Evolutionary conservation across 2,113 vertebrate genomes (phyloP), one percentile per base, ranked within the genome.

Genomic region (Pangasianodon hypophthalmus): DNA sequence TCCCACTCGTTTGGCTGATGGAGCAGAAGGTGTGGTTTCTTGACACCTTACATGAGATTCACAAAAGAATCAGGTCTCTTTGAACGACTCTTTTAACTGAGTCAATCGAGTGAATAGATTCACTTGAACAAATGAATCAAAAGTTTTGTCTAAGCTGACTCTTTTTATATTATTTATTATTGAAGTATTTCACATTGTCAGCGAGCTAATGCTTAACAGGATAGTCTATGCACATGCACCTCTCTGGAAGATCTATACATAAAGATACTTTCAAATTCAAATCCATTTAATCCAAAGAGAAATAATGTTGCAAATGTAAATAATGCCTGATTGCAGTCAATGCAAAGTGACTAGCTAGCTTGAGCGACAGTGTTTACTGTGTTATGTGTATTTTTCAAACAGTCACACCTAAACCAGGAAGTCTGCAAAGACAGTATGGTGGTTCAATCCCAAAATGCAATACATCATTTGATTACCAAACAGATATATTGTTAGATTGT

Each of bases 1-100:
- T 75, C 11, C 48, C 48, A 69, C 44, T 48, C 29, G 5, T 64
- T 88, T 52, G 87, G 37, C 44, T 88, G 41, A 50, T 26, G 18
- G 5, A 88, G 26, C 24, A 62, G 19, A 52, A 88, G 46, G 87
- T 79, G 60, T 82, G 71, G 75, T 67, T n/a, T n/a, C 75, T 81
- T 52, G 79, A 81, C 79, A 81, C 48, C 13, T 52, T 52, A 81
- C 6, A 80, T 9, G 29, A 82, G 50, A 82, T 32, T 82, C 50
- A 82, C 48, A 52, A 19, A 81, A 54, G 79, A 80, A 80, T 52
- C 77, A 80, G 10, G 21, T 26, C 21, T n/a, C 5, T 16, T 50
- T 80, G 48, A 52, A n/a, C 2, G 46, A 80, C 24, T 80, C 77
- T 80, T 48, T 80, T 80, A 48, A 52, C 46, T 50, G 77, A 82